Evolutionary conservation across 2,797 vertebrate species (phyloP).

Genomic region (Trematomus bernacchii): DNA sequence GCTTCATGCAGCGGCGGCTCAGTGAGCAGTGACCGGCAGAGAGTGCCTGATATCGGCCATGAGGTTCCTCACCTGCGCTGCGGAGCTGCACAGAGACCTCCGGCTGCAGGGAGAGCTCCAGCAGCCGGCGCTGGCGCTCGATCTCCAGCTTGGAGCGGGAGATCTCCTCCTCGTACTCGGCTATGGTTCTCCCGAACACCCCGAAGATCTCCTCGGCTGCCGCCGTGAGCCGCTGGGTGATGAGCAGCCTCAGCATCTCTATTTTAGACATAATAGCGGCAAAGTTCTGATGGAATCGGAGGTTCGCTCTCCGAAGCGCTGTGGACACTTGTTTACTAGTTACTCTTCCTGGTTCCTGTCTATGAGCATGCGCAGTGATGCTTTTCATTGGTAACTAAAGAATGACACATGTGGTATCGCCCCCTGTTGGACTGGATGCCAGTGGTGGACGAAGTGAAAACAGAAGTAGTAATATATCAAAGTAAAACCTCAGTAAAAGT

Average conservation of each 20-base stretch:
- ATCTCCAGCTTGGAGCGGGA: slow-evolving; percentile 64
- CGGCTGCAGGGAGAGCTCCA: slow-evolving; percentile 56
- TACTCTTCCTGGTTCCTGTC: slow-evolving; percentile 34
- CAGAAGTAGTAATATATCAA: too few relatives aligned
- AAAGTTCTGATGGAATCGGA: fast-evolving
- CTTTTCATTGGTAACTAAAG: fast-evolving
- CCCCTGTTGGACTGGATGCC: slow-evolving; percentile 22
- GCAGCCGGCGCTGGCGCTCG: slow-evolving; percentile 59
- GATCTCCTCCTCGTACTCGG: slow-evolving; percentile 69
- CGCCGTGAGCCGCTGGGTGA: slow-evolving; percentile 70
- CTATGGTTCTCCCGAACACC: slow-evolving; percentile 64
- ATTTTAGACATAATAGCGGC: slow-evolving; percentile 53
- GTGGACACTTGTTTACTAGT: slow-evolving; percentile 28
- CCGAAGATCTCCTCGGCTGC: slow-evolving; percentile 69
- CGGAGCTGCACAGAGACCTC: slow-evolving; percentile 1
- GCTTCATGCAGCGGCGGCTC: too few relatives aligned
- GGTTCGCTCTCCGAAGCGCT: neutral
- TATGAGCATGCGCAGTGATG: slow-evolving; percentile 26
- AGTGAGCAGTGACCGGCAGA: too few relatives aligned
- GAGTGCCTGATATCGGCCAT: too few relatives aligned
- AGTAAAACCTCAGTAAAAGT: too few relatives aligned
- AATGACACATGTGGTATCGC: neutral
- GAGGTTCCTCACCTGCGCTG: slow-evolving; percentile 25
- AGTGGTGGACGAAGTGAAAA: too few relatives aligned
- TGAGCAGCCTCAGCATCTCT: slow-evolving; percentile 64